Percentiles rank a stretch among this genome's conserved stretches.
Evolutionary conservation across 2,888 invertebrate species (phyloP).

Genomic region (Rutpela maculata): DNA sequence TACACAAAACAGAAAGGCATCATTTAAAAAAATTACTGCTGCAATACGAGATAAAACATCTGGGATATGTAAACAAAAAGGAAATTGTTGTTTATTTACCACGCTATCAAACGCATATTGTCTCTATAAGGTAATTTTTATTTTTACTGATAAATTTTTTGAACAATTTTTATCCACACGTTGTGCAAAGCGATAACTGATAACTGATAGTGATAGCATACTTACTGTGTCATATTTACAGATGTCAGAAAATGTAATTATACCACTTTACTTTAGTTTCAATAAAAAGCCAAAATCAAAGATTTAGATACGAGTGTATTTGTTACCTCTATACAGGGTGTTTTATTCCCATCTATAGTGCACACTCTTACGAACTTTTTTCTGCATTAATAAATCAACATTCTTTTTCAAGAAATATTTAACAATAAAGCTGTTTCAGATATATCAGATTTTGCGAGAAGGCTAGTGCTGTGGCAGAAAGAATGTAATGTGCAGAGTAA

Average conservation of each 20-base stretch:
- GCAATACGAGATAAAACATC: conserved; percentile 9
- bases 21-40: conserved; percentile 4
- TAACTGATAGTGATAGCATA: too few relatives aligned
- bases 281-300: not conserved
- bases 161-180: not conserved
- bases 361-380: too few relatives aligned
- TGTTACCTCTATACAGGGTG: too few relatives aligned
- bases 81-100: conserved; percentile 15
- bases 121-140: conserved; percentile 12
- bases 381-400: too few relatives aligned
- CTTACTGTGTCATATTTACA: not conserved
- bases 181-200: not conserved
- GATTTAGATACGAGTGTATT: too few relatives aligned
- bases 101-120: conserved; percentile 16
- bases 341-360: too few relatives aligned
- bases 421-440: too few relatives aligned
- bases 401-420: too few relatives aligned
- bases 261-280: not conserved
- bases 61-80: conserved; percentile 17
- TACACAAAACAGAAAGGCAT: not conserved
- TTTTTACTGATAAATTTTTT: conserved; percentile 12
- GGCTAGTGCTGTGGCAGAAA: too few relatives aligned
- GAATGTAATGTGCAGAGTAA: too few relatives aligned
- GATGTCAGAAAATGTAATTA: not conserved
- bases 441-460: too few relatives aligned